These are phyloP conservation scores for Sipha maydis DNA, from an alignment of 2,888 invertebrate genomes.

Conservation along the genomic window DNA sequence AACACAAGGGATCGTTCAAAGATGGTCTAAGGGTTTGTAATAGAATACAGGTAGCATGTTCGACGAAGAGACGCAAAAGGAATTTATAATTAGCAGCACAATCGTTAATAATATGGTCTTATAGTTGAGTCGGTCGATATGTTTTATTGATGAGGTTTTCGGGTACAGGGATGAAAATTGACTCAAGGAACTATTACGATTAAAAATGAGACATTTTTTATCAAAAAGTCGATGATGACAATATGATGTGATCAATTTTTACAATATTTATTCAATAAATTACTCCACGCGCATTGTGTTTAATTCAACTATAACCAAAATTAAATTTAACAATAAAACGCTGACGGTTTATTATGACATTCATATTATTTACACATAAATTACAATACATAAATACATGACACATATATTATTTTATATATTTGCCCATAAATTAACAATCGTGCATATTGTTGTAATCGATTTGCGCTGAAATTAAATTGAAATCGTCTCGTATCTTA, in stretches of 20 bases:
- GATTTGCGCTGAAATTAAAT: not conserved
- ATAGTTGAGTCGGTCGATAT: too few species aligned
- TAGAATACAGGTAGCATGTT: not conserved
- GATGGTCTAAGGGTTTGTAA: not conserved
- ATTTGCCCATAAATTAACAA: not conserved
- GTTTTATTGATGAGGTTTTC: too few species aligned
- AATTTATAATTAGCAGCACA: not conserved
- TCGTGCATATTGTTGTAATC: not conserved
- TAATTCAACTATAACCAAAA: not conserved
- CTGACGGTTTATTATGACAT: not conserved
- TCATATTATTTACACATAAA: not conserved
- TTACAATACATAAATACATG: not conserved
- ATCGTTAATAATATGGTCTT: too few species aligned
- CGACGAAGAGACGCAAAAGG: not conserved
- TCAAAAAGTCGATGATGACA: too few species aligned
- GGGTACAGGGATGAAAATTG: too few species aligned
- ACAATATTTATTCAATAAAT: not conserved
- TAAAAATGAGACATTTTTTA: too few species aligned
- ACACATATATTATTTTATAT: not conserved
- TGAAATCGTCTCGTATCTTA: not conserved
- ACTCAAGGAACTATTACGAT: too few species aligned
- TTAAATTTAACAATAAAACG: not conserved
- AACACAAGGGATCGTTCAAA: not conserved
- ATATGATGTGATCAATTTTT: not conserved
- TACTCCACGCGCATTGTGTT: not conserved